phyloP scores from a whole-genome alignment of 1,140 invertebrate genomes.

The Galleria mellonella region DNA sequence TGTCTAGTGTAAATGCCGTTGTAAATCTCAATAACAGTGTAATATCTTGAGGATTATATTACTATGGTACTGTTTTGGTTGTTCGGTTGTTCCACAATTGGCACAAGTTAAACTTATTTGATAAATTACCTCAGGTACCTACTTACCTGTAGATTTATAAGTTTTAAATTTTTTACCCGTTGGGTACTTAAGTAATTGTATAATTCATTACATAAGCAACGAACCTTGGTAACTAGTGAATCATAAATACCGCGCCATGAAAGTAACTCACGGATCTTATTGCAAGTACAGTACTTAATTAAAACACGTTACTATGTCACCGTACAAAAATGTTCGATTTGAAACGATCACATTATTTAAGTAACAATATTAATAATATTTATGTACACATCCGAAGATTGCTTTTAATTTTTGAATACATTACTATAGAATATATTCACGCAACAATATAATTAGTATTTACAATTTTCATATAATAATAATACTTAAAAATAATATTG shows the following conservation, averaged over 20 bases:
- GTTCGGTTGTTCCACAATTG: not conserved
- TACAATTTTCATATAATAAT: conserved; percentile 48
- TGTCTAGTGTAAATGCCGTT: no score
- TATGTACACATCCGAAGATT: conserved; percentile 63
- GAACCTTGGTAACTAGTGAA: conserved; percentile 26
- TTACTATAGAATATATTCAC: conserved; percentile 49
- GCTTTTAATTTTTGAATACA: conserved; percentile 46
- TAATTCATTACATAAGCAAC: conserved; percentile 11
- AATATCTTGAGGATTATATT: no score
- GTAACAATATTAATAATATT: conserved; percentile 59
- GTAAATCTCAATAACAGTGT: not conserved
- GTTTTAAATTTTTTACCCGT: no score
- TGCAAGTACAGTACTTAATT: conserved; percentile 3
- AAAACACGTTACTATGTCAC: conserved; percentile 19
- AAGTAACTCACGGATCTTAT: not conserved
- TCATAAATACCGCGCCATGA: conserved; percentile 20
- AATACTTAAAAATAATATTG: conserved; percentile 71
- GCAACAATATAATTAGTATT: conserved; percentile 41
- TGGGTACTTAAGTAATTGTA: not conserved
- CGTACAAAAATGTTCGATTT: conserved; percentile 45
- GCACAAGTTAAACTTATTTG: not conserved
- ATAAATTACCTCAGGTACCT: no score
- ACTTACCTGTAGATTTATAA: not conserved
- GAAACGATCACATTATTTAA: conserved; percentile 65
- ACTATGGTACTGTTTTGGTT: no score